These are phyloP conservation scores for Dicycla oo DNA, from an alignment of 2,888 invertebrate genomes.

Conservation along the genomic window DNA sequence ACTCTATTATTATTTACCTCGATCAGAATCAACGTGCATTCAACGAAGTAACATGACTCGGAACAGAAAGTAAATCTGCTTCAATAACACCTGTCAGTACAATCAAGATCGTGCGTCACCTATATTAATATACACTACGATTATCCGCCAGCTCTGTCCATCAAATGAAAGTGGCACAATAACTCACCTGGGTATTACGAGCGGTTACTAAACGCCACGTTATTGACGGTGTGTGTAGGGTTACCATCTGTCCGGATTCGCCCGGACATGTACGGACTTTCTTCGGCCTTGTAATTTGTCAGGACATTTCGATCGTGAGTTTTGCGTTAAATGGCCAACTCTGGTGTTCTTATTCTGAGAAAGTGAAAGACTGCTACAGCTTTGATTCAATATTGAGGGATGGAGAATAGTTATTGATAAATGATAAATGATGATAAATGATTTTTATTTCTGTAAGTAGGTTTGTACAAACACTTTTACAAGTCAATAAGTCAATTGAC, in stretches of 20 bases:
- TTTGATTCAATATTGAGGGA: too few species aligned
- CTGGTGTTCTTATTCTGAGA: too few species aligned
- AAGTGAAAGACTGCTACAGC: too few species aligned
- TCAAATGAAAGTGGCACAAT: conserved; percentile 53
- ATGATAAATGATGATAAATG: too few species aligned
- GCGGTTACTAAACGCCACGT: conserved; percentile 44
- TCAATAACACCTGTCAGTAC: conserved; percentile 38
- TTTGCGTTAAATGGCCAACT: too few species aligned
- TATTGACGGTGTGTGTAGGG: conserved; percentile 37
- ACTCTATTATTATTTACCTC: neutral
- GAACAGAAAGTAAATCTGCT: conserved; percentile 8
- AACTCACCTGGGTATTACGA: conserved; percentile 46
- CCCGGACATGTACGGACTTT: too few species aligned
- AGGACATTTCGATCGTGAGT: neutral
- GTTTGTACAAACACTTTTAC: too few species aligned
- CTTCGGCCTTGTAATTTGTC: neutral
- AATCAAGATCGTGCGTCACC: conserved; percentile 49
- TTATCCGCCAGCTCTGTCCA: conserved; percentile 34
- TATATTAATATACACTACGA: conserved; percentile 30
- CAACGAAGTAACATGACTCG: neutral
- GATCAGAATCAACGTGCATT: neutral
- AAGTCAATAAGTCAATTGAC: too few species aligned
- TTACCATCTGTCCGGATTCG: neutral
- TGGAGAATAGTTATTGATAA: too few species aligned
- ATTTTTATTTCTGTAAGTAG: too few species aligned